Evolutionary conservation across 2,797 vertebrate species (phyloP).

Genomic region (Hemibagrus guttatus): DNA sequence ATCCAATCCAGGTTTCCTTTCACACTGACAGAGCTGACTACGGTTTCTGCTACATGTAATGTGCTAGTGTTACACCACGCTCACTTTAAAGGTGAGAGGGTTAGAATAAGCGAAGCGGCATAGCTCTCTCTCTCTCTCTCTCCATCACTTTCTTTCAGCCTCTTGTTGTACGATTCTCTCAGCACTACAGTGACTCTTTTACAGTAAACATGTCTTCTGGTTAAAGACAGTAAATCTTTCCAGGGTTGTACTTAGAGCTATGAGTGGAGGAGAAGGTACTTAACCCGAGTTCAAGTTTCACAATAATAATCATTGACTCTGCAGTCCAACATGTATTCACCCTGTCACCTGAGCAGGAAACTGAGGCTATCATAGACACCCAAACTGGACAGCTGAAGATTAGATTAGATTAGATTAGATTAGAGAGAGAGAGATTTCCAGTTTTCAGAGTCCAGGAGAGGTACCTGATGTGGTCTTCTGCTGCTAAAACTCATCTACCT

Average conservation of each 20-base stretch:
- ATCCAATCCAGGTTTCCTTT: not conserved
- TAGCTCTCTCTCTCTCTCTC: not conserved
- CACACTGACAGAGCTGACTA: conserved; percentile 41
- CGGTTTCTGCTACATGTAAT: conserved; percentile 19
- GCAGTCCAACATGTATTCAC: not conserved
- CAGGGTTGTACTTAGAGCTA: not conserved
- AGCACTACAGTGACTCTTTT: not conserved
- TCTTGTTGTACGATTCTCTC: not conserved
- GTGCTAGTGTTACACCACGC: conserved; percentile 43
- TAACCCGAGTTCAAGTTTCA: not conserved
- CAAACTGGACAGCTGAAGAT: no score
- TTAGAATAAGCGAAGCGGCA: conserved; percentile 19
- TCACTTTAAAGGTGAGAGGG: conserved; percentile 24
- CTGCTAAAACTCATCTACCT: no score
- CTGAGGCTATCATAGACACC: no score
- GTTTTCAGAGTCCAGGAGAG: not conserved
- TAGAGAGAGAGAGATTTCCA: no score
- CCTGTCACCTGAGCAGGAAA: not conserved
- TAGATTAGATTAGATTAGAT: no score
- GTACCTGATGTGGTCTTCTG: not conserved
- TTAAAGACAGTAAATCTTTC: not conserved
- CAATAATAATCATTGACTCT: not conserved
- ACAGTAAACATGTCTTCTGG: not conserved
- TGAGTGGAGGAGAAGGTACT: not conserved
- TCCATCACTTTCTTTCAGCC: not conserved